A percentile compares a stretch with the other conserved stretches of the same genome.
Evolutionary conservation across 2,113 vertebrate species (phyloP).

Genomic region (Protobothrops flavoviridis): DNA sequence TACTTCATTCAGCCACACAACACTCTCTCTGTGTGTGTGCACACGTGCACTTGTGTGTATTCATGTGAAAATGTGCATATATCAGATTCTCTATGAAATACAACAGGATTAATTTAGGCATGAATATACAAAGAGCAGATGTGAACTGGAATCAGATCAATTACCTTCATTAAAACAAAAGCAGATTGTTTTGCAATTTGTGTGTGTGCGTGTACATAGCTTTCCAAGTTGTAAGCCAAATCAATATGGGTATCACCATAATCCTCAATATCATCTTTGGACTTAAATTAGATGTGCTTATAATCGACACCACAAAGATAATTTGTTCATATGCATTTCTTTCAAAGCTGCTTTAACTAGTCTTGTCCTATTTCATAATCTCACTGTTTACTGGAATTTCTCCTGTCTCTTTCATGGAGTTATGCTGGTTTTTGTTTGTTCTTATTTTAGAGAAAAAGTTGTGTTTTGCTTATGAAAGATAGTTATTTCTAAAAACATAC

Average conservation of each 20-base stretch:
- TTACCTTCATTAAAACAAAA: background rate
- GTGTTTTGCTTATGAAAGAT: constrained; percentile 6
- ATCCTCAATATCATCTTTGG: background rate
- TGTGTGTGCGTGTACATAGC: background rate
- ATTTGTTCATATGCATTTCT: background rate
- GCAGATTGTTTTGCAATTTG: background rate
- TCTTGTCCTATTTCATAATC: background rate
- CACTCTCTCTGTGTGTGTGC: background rate
- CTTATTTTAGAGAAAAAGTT: constrained; percentile 12
- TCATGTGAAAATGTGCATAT: background rate
- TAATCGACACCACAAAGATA: background rate
- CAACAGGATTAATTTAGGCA: background rate
- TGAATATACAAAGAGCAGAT: background rate
- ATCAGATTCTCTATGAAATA: background rate
- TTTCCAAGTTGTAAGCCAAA: background rate
- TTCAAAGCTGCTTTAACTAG: background rate
- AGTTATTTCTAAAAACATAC: constrained; percentile 31
- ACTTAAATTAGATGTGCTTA: background rate
- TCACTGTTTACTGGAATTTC: background rate
- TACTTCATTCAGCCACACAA: background rate
- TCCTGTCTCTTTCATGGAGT: background rate
- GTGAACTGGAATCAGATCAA: background rate
- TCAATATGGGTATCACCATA: background rate
- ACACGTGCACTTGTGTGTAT: background rate
- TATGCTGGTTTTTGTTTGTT: background rate